These are phyloP conservation scores for Aldrovandia affinis DNA, from an alignment of 2,797 vertebrate species.

Conservation along the genomic window DNA sequence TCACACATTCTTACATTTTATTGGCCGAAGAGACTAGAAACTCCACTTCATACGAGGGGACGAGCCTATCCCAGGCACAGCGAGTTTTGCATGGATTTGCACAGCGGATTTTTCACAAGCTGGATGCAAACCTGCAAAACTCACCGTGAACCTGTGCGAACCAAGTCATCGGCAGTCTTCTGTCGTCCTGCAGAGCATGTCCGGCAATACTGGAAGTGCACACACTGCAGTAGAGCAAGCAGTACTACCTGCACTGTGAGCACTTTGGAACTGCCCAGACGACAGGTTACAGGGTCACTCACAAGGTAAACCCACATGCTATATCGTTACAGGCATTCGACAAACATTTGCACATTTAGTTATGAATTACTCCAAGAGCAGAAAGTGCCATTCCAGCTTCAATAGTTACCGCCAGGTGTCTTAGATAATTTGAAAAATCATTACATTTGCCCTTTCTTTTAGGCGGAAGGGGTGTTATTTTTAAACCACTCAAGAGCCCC, in stretches of 20 bases:
- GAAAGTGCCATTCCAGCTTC: neutral
- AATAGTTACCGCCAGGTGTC: neutral
- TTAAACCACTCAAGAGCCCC: neutral
- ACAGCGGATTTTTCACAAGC: slow-evolving; percentile 84
- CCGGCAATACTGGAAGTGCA: slow-evolving; percentile 92
- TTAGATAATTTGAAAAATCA: too few species aligned
- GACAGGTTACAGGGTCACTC: neutral
- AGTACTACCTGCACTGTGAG: slow-evolving; percentile 99
- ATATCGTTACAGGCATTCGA: neutral
- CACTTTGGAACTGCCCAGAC: slow-evolving; percentile 94
- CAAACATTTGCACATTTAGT: neutral
- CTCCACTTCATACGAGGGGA: neutral
- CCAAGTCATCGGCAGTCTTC: neutral
- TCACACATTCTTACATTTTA: neutral
- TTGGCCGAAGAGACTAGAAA: too few species aligned
- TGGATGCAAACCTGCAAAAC: slow-evolving; percentile 98
- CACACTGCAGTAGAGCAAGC: slow-evolving; percentile 91
- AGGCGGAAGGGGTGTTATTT: too few species aligned
- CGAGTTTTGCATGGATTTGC: slow-evolving; percentile 99
- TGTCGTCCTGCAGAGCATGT: slow-evolving; percentile 57
- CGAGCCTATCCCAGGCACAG: slow-evolving; percentile 60
- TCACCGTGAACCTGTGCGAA: slow-evolving; percentile 69
- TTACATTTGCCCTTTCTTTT: too few species aligned
- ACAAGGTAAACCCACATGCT: neutral
- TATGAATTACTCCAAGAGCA: neutral